These are phyloP conservation scores for Phengaris alcon DNA, from an alignment of 2,888 invertebrate genomes.

Conservation along the genomic window DNA sequence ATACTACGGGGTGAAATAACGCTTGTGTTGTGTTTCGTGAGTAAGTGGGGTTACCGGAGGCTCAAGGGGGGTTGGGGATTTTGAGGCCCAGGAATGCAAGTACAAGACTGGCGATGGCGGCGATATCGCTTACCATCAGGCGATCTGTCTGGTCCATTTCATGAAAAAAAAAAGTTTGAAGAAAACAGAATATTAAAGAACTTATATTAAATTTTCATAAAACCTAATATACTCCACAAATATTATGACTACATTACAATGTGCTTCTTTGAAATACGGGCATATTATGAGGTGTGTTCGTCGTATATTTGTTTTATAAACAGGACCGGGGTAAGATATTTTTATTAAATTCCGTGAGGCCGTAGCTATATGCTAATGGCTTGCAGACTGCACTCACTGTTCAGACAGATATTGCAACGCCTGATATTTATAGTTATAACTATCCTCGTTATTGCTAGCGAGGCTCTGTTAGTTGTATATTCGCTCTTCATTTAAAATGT, in stretches of 20 bases:
- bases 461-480: slow-evolving; percentile 34
- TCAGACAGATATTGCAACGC: slow-evolving; percentile 67
- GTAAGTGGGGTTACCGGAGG: too few species aligned
- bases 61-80: too few species aligned
- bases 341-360: slow-evolving; percentile 76
- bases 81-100: too few species aligned
- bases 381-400: slow-evolving; percentile 44
- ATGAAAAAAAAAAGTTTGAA: too few species aligned
- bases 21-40: too few species aligned
- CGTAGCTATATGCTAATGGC: slow-evolving; percentile 71
- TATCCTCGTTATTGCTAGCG: slow-evolving; percentile 44
- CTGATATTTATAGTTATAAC: slow-evolving; percentile 67
- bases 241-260: slow-evolving; percentile 29
- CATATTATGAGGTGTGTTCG: slow-evolving; percentile 46
- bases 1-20: too few species aligned
- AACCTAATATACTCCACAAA: slow-evolving; percentile 11
- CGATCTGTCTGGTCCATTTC: too few species aligned
- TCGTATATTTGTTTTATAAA: slow-evolving; percentile 63
- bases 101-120: too few species aligned
- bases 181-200: too few species aligned
- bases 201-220: neutral
- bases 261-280: slow-evolving; percentile 30
- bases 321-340: slow-evolving; percentile 65
- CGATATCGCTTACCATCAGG: too few species aligned
- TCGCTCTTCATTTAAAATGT: neutral